Conservation (phyloP, 1,140 invertebrate species). For the Hermetia illucens region DNA sequence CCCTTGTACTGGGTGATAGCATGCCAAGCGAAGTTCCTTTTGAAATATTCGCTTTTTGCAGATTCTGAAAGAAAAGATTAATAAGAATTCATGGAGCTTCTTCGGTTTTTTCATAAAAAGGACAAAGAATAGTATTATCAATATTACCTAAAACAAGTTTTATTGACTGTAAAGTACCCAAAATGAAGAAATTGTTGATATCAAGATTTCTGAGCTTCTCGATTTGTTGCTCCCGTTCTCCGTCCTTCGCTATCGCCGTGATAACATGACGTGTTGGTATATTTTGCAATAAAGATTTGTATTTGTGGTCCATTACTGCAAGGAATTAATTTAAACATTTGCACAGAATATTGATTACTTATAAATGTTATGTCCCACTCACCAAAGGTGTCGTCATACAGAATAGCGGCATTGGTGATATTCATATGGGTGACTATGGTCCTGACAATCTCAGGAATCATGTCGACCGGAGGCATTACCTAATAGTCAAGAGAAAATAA, state of each 20-base stretch:
- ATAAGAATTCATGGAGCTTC: not conserved
- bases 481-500: not conserved
- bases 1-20: conserved; percentile 53
- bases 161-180: conserved; percentile 55
- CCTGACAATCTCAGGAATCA: conserved; percentile 65
- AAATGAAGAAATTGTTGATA: conserved; percentile 76
- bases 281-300: conserved; percentile 75
- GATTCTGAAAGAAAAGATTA: conserved; percentile 13
- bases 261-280: conserved; percentile 77
- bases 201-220: conserved; percentile 59
- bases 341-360: not conserved
- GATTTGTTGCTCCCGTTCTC: conserved; percentile 46
- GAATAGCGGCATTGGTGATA: conserved; percentile 78
- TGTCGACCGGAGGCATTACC: conserved; percentile 67
- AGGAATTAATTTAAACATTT: conserved; percentile 4
- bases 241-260: conserved; percentile 41
- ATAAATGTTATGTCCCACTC: conserved; percentile 13
- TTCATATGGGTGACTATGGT: conserved; percentile 67
- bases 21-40: conserved; percentile 44
- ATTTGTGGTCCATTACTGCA: conserved; percentile 80
- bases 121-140: not conserved
- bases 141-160: conserved; percentile 43
- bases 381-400: conserved; percentile 79
- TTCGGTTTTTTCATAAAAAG: not conserved
- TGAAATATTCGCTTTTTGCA: conserved; percentile 26